Evolutionary conservation across 2,797 vertebrate species (phyloP).

Genomic region (Ciconia nigra): DNA sequence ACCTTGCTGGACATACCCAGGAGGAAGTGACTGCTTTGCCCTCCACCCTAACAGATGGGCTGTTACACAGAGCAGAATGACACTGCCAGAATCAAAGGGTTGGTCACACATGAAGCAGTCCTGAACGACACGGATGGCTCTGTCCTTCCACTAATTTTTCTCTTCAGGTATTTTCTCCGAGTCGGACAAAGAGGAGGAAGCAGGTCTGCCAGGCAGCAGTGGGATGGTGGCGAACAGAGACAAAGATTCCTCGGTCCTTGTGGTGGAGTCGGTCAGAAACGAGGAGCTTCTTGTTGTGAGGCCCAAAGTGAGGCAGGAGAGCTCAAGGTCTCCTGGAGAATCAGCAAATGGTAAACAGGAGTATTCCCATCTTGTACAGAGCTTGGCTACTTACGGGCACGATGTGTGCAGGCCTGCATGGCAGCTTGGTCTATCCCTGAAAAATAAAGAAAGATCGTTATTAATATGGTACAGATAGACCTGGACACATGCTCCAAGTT

Average conservation of each 20-base stretch:
- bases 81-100: not conserved
- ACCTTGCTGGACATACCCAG: not conserved
- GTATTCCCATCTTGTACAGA: not conserved
- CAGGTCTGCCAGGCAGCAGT: not conserved
- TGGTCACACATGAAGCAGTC: not conserved
- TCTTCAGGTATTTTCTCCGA: slow-evolving; percentile 18
- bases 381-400: not conserved
- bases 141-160: not conserved
- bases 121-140: not conserved
- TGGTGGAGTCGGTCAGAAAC: not conserved
- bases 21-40: not conserved
- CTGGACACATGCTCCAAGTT: fast-evolving
- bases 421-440: not conserved
- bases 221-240: not conserved
- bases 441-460: not conserved
- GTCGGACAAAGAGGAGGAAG: slow-evolving; percentile 44
- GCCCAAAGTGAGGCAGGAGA: not conserved
- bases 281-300: not conserved
- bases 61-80: not conserved
- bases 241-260: not conserved
- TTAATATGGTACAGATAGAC: not conserved
- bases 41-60: not conserved
- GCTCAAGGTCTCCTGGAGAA: not conserved
- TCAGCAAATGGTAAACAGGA: not conserved
- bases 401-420: not conserved